Conservation (phyloP, 2,113 vertebrate genomes). For the Nibea coibor region DNA sequence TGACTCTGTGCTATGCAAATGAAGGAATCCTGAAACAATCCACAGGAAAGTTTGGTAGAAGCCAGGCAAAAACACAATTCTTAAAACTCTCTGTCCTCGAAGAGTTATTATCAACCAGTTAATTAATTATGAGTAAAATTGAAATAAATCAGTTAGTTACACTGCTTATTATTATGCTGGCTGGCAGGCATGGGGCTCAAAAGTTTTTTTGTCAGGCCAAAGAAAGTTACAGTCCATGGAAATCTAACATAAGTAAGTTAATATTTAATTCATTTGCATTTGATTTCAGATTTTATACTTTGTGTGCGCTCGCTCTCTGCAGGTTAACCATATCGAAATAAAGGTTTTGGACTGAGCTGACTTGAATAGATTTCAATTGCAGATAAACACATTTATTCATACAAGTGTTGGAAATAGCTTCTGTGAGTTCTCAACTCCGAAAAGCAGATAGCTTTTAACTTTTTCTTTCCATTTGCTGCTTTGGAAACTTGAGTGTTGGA, state of each 20-base stretch:
- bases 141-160: conserved; percentile 47
- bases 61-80: conserved; percentile 16
- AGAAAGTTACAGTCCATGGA: conserved; percentile 1
- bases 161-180: conserved; percentile 6
- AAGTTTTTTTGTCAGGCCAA: background rate
- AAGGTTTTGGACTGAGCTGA: background rate
- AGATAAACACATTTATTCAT: conserved; percentile 30
- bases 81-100: conserved; percentile 5
- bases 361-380: conserved; percentile 14
- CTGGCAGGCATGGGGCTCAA: background rate
- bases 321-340: background rate
- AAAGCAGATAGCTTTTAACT: conserved; percentile 31
- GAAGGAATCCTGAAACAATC: conserved; percentile 32
- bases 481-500: conserved; percentile 22
- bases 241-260: background rate
- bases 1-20: conserved; percentile 43
- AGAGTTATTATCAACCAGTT: conserved; percentile 31
- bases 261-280: background rate
- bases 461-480: conserved; percentile 35
- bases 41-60: conserved; percentile 13
- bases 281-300: background rate
- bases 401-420: conserved; percentile 8
- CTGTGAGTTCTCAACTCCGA: conserved; percentile 16
- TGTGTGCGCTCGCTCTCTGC: background rate
- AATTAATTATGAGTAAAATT: conserved; percentile 49